Conservation (phyloP, 2,888 invertebrate species). For the Chloroclysta siterata region DNA sequence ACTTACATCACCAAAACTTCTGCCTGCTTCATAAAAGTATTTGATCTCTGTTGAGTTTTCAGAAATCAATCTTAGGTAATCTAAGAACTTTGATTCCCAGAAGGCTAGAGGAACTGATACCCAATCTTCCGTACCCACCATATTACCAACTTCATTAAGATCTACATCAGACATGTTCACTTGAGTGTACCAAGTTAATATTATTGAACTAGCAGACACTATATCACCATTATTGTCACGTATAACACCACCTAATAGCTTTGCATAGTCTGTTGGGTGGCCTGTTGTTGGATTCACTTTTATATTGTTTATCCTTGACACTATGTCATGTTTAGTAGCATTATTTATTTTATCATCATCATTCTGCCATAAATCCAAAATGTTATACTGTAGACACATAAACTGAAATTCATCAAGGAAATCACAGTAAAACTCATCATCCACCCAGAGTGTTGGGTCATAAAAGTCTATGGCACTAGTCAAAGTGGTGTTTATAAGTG, state of each 20-base stretch:
- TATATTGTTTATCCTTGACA: slow-evolving; percentile 84
- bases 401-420: slow-evolving; percentile 86
- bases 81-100: slow-evolving; percentile 87
- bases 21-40: slow-evolving; percentile 85
- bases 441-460: slow-evolving; percentile 85
- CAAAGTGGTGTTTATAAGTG: slow-evolving; percentile 42
- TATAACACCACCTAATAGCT: slow-evolving; percentile 86
- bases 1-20: slow-evolving; percentile 92
- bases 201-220: slow-evolving; percentile 86
- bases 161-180: slow-evolving; percentile 89
- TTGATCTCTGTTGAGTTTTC: slow-evolving; percentile 63
- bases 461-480: slow-evolving; percentile 62
- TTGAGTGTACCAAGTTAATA: slow-evolving; percentile 86
- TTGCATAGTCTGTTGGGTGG: slow-evolving; percentile 86
- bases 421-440: slow-evolving; percentile 86
- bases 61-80: slow-evolving; percentile 67
- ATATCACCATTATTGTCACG: slow-evolving; percentile 86
- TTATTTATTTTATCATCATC: slow-evolving; percentile 79
- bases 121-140: slow-evolving; percentile 91
- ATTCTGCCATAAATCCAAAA: slow-evolving; percentile 89
- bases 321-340: slow-evolving; percentile 86
- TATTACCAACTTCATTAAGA: slow-evolving; percentile 87
- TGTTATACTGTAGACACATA: slow-evolving; percentile 87
- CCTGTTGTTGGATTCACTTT: slow-evolving; percentile 87
- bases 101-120: slow-evolving; percentile 84